A percentile compares a stretch with the other conserved stretches of the same genome.
These are phyloP conservation scores for Tachysurus fulvidraco DNA, from an alignment of 2,113 vertebrate genomes.

Conservation along the genomic window DNA sequence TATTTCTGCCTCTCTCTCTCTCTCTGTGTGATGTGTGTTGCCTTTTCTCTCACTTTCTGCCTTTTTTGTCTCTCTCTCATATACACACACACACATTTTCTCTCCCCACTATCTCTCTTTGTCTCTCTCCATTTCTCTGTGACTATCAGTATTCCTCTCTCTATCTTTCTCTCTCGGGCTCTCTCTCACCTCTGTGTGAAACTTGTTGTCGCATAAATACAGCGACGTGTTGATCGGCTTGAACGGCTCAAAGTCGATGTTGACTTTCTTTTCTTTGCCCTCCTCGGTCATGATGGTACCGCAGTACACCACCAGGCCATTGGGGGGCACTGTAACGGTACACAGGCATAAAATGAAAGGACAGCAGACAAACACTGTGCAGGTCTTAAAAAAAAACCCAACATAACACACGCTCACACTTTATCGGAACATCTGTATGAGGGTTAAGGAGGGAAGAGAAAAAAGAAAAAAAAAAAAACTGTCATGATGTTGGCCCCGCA, in stretches of 20 bases:
- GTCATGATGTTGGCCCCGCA: background rate
- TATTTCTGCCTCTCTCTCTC: background rate
- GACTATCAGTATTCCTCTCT: background rate
- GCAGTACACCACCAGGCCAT: slow-evolving; percentile 99
- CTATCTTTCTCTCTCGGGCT: too few relatives aligned
- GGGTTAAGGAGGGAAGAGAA: background rate
- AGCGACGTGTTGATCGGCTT: slow-evolving; percentile 99
- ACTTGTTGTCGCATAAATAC: slow-evolving; percentile 99
- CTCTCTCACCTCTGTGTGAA: slow-evolving; percentile 91
- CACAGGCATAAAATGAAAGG: slow-evolving; percentile 46
- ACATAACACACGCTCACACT: background rate
- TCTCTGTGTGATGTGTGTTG: background rate
- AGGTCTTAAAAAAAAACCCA: background rate
- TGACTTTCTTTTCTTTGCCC: slow-evolving; percentile 99
- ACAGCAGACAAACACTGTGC: background rate
- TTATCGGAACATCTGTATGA: background rate
- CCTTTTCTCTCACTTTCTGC: background rate
- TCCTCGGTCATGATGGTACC: slow-evolving; percentile 99
- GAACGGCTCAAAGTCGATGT: slow-evolving; percentile 99
- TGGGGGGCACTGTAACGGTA: slow-evolving; percentile 88
- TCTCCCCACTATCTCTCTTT: background rate
- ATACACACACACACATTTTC: too few relatives aligned
- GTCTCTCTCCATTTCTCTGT: background rate
- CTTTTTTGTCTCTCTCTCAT: too few relatives aligned
- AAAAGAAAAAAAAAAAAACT: background rate